These are phyloP conservation scores for Camponotus fellah DNA, from an alignment of 2,888 invertebrate species.

Conservation along the genomic window DNA sequence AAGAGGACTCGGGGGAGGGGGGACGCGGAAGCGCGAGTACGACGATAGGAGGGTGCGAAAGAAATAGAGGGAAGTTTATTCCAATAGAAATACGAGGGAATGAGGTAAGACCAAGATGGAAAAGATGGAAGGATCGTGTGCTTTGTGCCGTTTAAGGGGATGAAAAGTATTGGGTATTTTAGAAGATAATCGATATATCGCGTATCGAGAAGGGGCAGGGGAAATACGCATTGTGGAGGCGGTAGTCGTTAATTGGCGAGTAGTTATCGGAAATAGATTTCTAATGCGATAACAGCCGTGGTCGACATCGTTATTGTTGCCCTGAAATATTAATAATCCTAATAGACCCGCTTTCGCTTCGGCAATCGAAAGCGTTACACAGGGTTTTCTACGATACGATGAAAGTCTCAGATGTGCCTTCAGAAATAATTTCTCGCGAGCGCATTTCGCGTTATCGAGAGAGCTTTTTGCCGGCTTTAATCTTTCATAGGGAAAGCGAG, in stretches of 20 bases:
- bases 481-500: not conserved
- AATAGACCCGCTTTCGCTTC: conserved; percentile 15
- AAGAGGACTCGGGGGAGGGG: conserved; percentile 38
- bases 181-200: conserved; percentile 36
- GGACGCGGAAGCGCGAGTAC: conserved; percentile 52
- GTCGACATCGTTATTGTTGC: conserved; percentile 9
- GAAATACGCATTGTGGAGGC: conserved; percentile 26
- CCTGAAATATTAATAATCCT: conserved; percentile 17
- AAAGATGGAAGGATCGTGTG: conserved; percentile 72
- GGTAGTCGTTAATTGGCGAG: conserved; percentile 26
- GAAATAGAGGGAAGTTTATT: conserved; percentile 62
- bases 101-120: conserved; percentile 74
- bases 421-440: conserved; percentile 5
- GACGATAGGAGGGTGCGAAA: conserved; percentile 50
- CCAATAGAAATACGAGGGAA: conserved; percentile 65
- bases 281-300: conserved; percentile 28
- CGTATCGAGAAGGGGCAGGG: not conserved
- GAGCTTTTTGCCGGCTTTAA: conserved; percentile 16
- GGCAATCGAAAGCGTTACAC: not conserved
- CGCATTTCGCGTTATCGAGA: conserved; percentile 1
- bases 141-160: conserved; percentile 62
- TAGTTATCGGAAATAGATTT: conserved; percentile 38
- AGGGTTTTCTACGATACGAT: not conserved
- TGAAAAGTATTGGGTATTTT: conserved; percentile 56
- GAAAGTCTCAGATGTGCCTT: not conserved